Evolutionary conservation across 2,113 vertebrate species (phyloP).

Genomic region (Castor canadensis): DNA sequence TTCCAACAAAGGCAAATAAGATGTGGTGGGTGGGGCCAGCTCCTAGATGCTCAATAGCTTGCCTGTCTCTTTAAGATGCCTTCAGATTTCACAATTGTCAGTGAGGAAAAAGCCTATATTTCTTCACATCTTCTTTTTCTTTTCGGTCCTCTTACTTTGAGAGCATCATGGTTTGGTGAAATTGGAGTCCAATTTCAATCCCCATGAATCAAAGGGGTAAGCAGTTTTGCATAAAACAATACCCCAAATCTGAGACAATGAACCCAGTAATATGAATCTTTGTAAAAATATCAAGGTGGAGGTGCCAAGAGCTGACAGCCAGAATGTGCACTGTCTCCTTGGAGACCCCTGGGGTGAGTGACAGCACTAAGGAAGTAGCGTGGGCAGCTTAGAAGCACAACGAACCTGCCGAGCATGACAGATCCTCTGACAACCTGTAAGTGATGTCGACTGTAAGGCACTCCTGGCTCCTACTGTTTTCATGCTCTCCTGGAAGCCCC

Average conservation of each 20-base stretch:
- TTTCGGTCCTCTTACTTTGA: slow-evolving; percentile 18
- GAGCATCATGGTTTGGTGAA: not conserved
- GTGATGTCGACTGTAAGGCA: slow-evolving; percentile 4
- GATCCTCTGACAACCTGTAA: slow-evolving; percentile 16
- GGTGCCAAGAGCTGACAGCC: slow-evolving; percentile 36
- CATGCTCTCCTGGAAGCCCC: not conserved
- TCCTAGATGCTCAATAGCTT: not conserved
- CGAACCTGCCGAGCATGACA: slow-evolving; percentile 6
- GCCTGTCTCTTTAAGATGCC: not conserved
- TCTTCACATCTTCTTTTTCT: not conserved
- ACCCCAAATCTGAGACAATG: not conserved
- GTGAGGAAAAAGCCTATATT: not conserved
- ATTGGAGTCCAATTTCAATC: not conserved
- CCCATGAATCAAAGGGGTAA: not conserved
- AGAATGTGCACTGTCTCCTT: slow-evolving; percentile 56
- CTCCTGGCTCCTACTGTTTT: not conserved
- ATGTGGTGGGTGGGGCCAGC: not conserved
- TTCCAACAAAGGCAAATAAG: not conserved
- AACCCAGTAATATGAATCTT: slow-evolving; percentile 36
- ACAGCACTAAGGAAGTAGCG: slow-evolving; percentile 40
- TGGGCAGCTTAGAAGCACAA: slow-evolving; percentile 30
- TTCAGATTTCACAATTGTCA: not conserved
- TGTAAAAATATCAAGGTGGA: slow-evolving; percentile 39
- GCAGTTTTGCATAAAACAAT: not conserved
- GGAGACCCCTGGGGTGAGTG: slow-evolving; percentile 45